These are phyloP conservation scores for Acanthaster planci DNA, from an alignment of 35 echinoderm and acorn worm genomes.

Conservation along the genomic window DNA sequence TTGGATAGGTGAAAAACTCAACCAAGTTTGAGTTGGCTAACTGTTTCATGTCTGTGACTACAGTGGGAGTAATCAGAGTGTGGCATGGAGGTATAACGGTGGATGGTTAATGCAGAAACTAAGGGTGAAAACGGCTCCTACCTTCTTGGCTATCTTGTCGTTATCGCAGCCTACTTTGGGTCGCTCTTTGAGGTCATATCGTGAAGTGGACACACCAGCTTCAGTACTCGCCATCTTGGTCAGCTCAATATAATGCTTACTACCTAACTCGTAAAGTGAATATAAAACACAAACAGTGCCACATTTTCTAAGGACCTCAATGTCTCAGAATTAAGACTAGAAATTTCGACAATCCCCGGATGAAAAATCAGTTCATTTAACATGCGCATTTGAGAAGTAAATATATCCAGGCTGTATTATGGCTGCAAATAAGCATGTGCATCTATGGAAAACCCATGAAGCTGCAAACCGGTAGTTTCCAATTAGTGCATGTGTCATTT, in stretches of 20 bases:
- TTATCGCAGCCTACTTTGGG: slow-evolving; percentile 88
- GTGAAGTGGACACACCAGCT: slow-evolving; percentile 17
- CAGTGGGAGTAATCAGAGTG: too few relatives aligned
- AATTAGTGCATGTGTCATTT: too few relatives aligned
- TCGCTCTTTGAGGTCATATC: slow-evolving; percentile 53
- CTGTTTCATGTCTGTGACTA: too few relatives aligned
- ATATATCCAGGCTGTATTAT: too few relatives aligned
- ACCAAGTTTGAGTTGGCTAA: too few relatives aligned
- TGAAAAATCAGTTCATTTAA: background rate
- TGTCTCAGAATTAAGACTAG: background rate
- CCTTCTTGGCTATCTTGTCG: slow-evolving; percentile 86
- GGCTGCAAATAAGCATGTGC: too few relatives aligned
- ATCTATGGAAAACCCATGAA: too few relatives aligned
- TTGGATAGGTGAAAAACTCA: too few relatives aligned
- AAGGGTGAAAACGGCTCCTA: slow-evolving; percentile 1
- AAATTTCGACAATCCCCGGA: background rate
- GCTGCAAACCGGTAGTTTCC: too few relatives aligned
- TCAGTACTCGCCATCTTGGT: slow-evolving; percentile 78
- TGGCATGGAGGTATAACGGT: too few relatives aligned
- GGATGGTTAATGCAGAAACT: too few relatives aligned
- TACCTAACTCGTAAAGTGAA: slow-evolving; percentile 35
- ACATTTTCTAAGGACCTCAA: background rate
- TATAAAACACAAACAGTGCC: background rate
- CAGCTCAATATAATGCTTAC: slow-evolving; percentile 76
- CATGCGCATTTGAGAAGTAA: background rate